These are phyloP conservation scores for Idris sp. DNA, from an alignment of 1,140 invertebrate genomes.

Conservation along the genomic window DNA sequence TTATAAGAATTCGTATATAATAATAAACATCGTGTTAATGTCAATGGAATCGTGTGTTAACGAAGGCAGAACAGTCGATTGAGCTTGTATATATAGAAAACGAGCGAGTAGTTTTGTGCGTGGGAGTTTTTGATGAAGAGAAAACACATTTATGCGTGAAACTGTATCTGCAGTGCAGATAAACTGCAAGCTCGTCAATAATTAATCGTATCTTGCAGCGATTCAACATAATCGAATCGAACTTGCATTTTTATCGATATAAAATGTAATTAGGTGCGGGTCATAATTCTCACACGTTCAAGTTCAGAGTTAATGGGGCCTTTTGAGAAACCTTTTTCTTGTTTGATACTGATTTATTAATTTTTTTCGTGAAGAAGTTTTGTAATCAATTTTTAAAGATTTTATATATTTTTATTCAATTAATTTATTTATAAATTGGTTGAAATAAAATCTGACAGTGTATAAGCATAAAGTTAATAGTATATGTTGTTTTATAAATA, in stretches of 20 bases:
- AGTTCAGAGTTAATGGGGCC: too few relatives aligned
- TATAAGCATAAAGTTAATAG: too few relatives aligned
- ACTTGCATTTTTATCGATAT: slow-evolving; percentile 25
- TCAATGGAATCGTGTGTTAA: slow-evolving; percentile 52
- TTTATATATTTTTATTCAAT: too few relatives aligned
- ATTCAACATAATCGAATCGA: slow-evolving; percentile 37
- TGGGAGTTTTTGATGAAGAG: slow-evolving; percentile 55
- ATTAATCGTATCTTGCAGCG: slow-evolving; percentile 68
- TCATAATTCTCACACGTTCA: too few relatives aligned
- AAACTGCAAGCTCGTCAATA: slow-evolving; percentile 69
- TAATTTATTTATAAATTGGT: too few relatives aligned
- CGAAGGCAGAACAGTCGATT: slow-evolving; percentile 45
- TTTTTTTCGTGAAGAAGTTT: too few relatives aligned
- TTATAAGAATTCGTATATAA: too few relatives aligned
- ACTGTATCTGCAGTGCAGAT: slow-evolving; percentile 64
- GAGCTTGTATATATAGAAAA: slow-evolving; percentile 48
- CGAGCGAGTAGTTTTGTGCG: slow-evolving; percentile 45
- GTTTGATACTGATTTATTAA: too few relatives aligned
- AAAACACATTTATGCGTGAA: slow-evolving; percentile 61
- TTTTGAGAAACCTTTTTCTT: too few relatives aligned
- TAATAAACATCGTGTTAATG: slow-evolving; percentile 49
- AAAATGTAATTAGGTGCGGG: neutral
- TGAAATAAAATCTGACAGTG: too few relatives aligned
- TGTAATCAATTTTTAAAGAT: too few relatives aligned
- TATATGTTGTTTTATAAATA: neutral